Evolutionary conservation across 2,797 vertebrate genomes (phyloP), one percentile per base, ranked within the genome.

Genomic region (Tokudaia muenninki): DNA sequence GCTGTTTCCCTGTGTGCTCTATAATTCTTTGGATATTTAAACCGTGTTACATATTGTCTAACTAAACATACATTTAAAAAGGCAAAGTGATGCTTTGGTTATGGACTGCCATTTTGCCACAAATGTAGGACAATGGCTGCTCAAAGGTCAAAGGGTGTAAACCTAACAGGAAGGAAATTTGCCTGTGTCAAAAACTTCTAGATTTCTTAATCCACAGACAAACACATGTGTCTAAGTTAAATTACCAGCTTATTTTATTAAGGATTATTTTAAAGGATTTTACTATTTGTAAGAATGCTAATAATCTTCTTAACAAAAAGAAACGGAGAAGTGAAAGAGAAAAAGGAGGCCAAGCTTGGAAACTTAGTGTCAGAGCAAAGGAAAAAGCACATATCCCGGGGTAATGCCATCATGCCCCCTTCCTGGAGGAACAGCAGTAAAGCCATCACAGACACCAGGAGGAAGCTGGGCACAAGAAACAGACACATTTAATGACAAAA

Each of bases 311-410:
- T n/a, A 50, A 21, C 16, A 50, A 65, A 34, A 81, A 47, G 81
- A 91, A 65, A 59, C 41, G 55, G 81, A 87, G 16, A 88, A 34
- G 37, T 22, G 34, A 87, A 14, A n/a, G 16, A 50, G 13, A 52
- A 80, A 70, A 84, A 61, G n/a, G 84, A 83, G 65, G 14, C 63
- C 47, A 84, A 67, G 44, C 41, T 50, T 50, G 6, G 31, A 37
- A 74, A 37, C 90, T 88, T 91, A 55, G 77, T 88, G 61, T 92
- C 95, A 96, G 67, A 81, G n/a, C 7, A 52, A 86, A 31, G 31
- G 37, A 95, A 84, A 92, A 87, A 37, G 75, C 91, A 70, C 14
- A n/a, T n/a, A 61, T 91, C 31, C 3, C 63, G 65, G 94, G 44
- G 14, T n/a, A n/a, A 24, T 52, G 14, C 6, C 22, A 9, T 6